Evolutionary conservation across 53 echinoderm and acorn worm species (phyloP).

Genomic region (Arbacia lixula): DNA sequence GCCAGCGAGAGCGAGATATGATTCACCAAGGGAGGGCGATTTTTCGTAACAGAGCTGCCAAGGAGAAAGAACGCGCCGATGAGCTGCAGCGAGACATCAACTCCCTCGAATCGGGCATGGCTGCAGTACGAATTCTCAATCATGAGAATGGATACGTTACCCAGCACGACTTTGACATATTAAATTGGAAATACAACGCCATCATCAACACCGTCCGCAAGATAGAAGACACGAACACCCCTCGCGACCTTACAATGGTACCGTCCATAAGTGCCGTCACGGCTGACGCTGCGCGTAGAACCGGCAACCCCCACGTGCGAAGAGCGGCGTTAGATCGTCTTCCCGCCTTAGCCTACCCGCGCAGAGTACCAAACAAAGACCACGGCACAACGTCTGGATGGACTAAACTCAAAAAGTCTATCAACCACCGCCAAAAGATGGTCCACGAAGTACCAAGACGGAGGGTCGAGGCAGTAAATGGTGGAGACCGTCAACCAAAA

Average conservation of each 20-base stretch:
- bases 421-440: constrained; percentile 4
- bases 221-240: constrained; percentile 26
- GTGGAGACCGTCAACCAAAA: not conserved
- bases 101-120: constrained; percentile 40
- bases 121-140: constrained; percentile 42
- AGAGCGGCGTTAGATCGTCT: constrained; percentile 1
- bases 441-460: constrained; percentile 38
- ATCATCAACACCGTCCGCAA: constrained; percentile 34
- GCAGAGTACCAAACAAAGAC: not conserved
- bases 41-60: not conserved
- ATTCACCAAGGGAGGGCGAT: not conserved
- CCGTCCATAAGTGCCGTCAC: constrained; percentile 3
- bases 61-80: constrained; percentile 43
- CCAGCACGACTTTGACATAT: constrained; percentile 47
- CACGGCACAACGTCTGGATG: too few relatives aligned
- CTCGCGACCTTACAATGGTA: constrained; percentile 9
- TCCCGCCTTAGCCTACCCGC: constrained; percentile 36
- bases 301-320: too few relatives aligned
- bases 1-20: constrained; percentile 9
- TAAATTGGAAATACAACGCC: constrained; percentile 33
- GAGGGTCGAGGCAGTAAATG: not conserved
- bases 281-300: not conserved
- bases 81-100: constrained; percentile 41
- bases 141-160: constrained; percentile 21
- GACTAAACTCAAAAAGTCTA: too few relatives aligned